Conservation (phyloP, 2,797 vertebrate species). For the Cichlasoma orientale region DNA sequence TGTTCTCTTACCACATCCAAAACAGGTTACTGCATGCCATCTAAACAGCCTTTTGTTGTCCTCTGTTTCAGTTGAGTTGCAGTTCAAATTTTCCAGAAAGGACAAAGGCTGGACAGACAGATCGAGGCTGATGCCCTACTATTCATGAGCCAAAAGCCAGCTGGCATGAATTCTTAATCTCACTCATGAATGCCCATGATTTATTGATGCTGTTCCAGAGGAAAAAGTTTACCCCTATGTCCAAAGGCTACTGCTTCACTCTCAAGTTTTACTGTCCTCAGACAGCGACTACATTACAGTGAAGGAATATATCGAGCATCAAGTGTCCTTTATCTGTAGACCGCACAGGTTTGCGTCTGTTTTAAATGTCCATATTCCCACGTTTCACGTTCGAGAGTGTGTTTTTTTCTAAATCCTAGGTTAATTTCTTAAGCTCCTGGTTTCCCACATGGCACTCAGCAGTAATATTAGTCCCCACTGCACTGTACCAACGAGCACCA, state of each 20-base stretch:
- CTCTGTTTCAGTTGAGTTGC: constrained; percentile 21
- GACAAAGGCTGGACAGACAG: constrained; percentile 45
- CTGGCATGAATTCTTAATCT: constrained; percentile 82
- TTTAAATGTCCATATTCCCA: constrained; percentile 26
- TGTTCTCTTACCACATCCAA: background rate
- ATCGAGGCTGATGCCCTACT: constrained; percentile 38
- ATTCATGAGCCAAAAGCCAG: constrained; percentile 70
- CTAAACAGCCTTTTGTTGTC: constrained; percentile 22
- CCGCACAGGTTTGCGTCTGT: constrained; percentile 27
- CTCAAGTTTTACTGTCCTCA: constrained; percentile 46
- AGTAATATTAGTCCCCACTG: constrained; percentile 46
- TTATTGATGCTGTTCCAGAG: constrained; percentile 77
- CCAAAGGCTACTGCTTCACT: constrained; percentile 46
- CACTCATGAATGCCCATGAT: constrained; percentile 76
- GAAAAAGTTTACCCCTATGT: constrained; percentile 68
- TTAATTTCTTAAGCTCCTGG: constrained; percentile 27
- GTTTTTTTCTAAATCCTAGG: accelerated
- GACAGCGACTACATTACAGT: constrained; percentile 42
- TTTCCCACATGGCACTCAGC: constrained; percentile 19
- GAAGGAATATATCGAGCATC: constrained; percentile 53
- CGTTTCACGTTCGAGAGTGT: background rate
- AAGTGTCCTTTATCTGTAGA: constrained; percentile 53
- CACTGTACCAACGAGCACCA: constrained; percentile 31
- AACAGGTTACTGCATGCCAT: background rate
- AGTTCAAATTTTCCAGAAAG: constrained; percentile 35